Conservation (phyloP, 2,888 invertebrate species). For the Drosophila melanosoma region DNA sequence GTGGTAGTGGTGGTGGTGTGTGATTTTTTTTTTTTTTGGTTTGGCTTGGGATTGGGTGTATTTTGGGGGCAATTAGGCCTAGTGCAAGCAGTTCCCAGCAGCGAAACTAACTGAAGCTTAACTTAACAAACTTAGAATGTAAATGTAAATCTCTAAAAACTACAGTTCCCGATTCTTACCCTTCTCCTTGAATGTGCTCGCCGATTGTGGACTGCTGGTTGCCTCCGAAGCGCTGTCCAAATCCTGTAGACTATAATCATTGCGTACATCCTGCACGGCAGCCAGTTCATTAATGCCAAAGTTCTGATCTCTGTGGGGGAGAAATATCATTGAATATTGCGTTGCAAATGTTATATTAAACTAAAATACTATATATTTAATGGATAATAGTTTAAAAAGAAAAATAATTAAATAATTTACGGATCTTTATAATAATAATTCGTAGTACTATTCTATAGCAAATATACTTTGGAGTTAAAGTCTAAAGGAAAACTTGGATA, state of each 20-base stretch:
- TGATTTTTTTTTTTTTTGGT: conserved; percentile 34
- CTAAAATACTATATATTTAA: not conserved
- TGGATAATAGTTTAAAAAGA: not conserved
- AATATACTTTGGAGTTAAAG: too few species aligned
- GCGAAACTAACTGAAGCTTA: conserved; percentile 66
- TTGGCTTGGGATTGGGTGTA: conserved; percentile 23
- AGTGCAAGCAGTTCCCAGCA: conserved; percentile 79
- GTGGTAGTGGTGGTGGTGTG: conserved; percentile 17
- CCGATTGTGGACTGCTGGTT: conserved; percentile 84
- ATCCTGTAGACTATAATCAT: conserved; percentile 88
- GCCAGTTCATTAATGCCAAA: conserved; percentile 87
- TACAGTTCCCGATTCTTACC: conserved; percentile 85
- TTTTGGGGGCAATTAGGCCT: conserved; percentile 57
- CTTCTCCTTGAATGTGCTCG: conserved; percentile 87
- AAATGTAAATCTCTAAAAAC: not conserved
- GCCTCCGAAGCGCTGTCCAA: conserved; percentile 83
- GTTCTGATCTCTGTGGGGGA: conserved; percentile 86
- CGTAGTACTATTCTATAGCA: too few species aligned
- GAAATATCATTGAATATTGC: not conserved
- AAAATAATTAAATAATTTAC: not conserved
- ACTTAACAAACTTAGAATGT: conserved; percentile 35
- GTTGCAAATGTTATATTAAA: not conserved
- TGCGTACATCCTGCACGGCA: conserved; percentile 85
- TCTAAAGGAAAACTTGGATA: too few species aligned
- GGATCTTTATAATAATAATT: not conserved